Evolutionary conservation across 2,888 invertebrate genomes (phyloP), one percentile per base, ranked within the genome.

Genomic region (Amphipoea oculea): DNA sequence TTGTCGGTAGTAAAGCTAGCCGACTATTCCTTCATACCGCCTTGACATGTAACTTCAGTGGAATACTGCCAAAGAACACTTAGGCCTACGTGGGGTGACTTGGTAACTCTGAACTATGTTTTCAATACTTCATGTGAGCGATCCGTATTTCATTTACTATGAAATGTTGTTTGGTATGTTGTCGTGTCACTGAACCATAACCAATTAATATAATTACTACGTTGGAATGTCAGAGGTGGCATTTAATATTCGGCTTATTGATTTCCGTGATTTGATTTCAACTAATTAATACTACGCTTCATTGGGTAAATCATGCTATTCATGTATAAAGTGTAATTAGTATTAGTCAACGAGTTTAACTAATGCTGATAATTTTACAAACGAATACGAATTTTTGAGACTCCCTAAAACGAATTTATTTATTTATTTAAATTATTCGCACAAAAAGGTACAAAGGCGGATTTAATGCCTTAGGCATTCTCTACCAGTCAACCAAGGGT

Each of bases 1-100:
- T 89, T 90, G 89, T 89, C 76, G 87, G 67, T 75, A 83, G 69
- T 85, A 86, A 89, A 88, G 79, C 83, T 69, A 51, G 81, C 73
- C 73, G 67, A 74, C 63, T 75, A 70, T 82, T 69, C 72, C 68
- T 83, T 90, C 76, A 89, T 90, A 84, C 65, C 76, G 63, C n/a
- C 70, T 82, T 86, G 83, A 87, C 90, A 88, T 86, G 87, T 69
- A 84, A 88, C 82, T 86, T 82, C 51, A 42, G 79, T 89, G 89
- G 86, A 89, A 83, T 80, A 17, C 74, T 87, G 85, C 89, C 90
- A 90, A 89, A 57, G 75, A 72, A 65, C 73, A 78, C 60, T 62
- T 68, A 69, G 11, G 17, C 48, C 66, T 66, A 67, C 76, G 73
- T 81, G 48, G 36, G 14, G 36, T 85, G 85, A 76, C 72, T 81